phyloP scores from a whole-genome alignment of 2,888 invertebrate genomes.

The Eristalis intricaria region DNA sequence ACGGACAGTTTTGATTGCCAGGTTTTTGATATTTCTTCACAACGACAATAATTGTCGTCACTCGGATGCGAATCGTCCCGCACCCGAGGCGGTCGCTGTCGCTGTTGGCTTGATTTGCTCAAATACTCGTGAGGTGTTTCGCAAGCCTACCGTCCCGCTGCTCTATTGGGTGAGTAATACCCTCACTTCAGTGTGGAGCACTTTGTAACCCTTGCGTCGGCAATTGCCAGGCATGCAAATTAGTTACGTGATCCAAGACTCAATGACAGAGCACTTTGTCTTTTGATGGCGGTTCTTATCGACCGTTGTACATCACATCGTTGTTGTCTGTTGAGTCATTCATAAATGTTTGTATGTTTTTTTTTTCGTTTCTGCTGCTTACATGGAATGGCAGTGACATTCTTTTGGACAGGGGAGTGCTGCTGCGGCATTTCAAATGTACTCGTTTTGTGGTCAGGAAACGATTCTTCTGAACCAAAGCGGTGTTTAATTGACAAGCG shows the following conservation, averaged over 20 bases:
- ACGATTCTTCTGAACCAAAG: neutral
- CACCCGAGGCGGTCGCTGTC: too few species aligned
- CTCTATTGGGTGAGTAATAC: slow-evolving; percentile 48
- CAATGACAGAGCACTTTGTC: slow-evolving; percentile 38
- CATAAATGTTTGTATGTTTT: slow-evolving; percentile 17
- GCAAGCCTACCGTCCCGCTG: slow-evolving; percentile 6
- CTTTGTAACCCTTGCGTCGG: slow-evolving; percentile 50
- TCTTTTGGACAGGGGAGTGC: neutral
- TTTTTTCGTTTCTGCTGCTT: neutral
- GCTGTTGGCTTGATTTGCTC: slow-evolving; percentile 9
- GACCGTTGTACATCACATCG: slow-evolving; percentile 18
- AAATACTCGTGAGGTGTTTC: slow-evolving; percentile 11
- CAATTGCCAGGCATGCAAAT: slow-evolving; percentile 57
- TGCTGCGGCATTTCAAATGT: slow-evolving; percentile 8
- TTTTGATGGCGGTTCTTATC: slow-evolving; percentile 27
- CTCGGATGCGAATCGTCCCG: slow-evolving; percentile 13
- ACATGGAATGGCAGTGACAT: neutral
- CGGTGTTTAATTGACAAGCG: neutral
- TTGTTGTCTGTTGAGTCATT: slow-evolving; percentile 43
- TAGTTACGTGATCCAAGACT: slow-evolving; percentile 60
- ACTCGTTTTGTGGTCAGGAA: neutral
- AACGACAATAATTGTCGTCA: slow-evolving; percentile 39
- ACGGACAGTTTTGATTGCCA: slow-evolving; percentile 35
- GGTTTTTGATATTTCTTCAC: slow-evolving; percentile 27
- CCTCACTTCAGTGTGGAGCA: slow-evolving; percentile 23